Evolutionary conservation across 2,888 invertebrate species (phyloP), one percentile per base, ranked within the genome.

Genomic region (Tiliacea citrago): DNA sequence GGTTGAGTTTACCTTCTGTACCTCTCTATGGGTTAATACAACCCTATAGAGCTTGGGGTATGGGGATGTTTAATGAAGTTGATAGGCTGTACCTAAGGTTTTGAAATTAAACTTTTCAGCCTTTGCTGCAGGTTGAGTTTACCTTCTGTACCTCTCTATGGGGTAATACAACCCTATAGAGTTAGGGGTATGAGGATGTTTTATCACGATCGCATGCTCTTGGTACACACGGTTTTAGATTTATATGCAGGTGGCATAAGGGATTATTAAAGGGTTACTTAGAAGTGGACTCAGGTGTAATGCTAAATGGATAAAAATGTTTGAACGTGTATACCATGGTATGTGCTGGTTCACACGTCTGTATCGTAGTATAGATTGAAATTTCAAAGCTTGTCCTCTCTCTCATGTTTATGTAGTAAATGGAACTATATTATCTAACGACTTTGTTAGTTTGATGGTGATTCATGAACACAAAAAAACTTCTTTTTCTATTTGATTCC

Each of bases 161-260:
- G 1, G 66, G 16, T 66, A 16, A 58, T 10, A 29, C 60, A 62
- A n/a, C 66, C 65, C 47, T 68, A 63, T 65, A 29, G 51, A 42
- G 65, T 57, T 24, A 55, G 35, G 60, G 60, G 70, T 70, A n/a
- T 47, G 39, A 67, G 70, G 35, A 73, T 83, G 42, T 62, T 77
- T 73, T 78, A 80, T 83, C 84, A 68, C 58, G 79, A 74, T 72
- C 57, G 57, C 67, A 53, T 67, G 79, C 51, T 68, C 49, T 24
- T 69, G 68, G 60, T 81, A 75, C 45, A 55, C 49, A 53, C 21
- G 53, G 49, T 57, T 62, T 66, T 55, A 79, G 62, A 82, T 79
- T 69, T 75, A 81, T 66, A 57, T 18, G 35, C 55, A 79, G 57
- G 74, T 67, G 35, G 35, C 55, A 29, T 58, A 61, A 3, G 57